Percentiles rank a stretch among this genome's conserved stretches.
Conservation (phyloP, 2,113 vertebrate species). For the Cervus canadensis region DNA sequence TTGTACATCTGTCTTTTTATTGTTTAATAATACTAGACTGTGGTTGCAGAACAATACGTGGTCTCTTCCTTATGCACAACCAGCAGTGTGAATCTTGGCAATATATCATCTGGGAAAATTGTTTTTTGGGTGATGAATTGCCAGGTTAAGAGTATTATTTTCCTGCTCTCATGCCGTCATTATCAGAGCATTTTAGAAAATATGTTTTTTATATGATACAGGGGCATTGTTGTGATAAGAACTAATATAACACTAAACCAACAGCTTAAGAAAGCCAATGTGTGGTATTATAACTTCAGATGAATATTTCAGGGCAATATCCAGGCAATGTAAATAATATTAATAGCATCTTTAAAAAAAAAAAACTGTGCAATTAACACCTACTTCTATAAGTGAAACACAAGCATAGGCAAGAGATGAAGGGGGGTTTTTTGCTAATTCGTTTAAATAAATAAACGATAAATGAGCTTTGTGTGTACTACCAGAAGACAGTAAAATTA, state of each 20-base stretch:
- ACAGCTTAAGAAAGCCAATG: conserved; percentile 31
- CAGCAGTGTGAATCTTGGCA: conserved; percentile 64
- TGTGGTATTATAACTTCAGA: conserved; percentile 6
- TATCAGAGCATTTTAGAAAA: conserved; percentile 73
- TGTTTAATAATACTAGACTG: conserved; percentile 69
- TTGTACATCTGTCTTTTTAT: conserved; percentile 71
- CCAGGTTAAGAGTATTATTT: conserved; percentile 75
- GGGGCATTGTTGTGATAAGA: conserved; percentile 58
- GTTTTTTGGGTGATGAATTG: conserved; percentile 75
- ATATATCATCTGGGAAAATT: conserved; percentile 72
- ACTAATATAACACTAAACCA: conserved; percentile 57
- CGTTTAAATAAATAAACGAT: conserved; percentile 16
- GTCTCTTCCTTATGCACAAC: conserved; percentile 73
- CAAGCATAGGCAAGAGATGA: not conserved
- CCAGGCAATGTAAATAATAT: not conserved
- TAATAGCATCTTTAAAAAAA: not conserved
- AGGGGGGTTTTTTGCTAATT: not conserved
- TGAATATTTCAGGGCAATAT: not conserved
- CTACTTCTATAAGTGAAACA: conserved; percentile 3
- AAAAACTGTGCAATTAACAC: not conserved
- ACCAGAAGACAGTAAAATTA: not conserved
- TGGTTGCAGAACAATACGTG: conserved; percentile 63
- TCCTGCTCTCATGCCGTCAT: conserved; percentile 68
- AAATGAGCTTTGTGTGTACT: not conserved
- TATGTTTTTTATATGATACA: conserved; percentile 57